Evolutionary conservation across 2,113 vertebrate genomes (phyloP), one percentile per base, ranked within the genome.

Genomic region (Delphinapterus leucas): DNA sequence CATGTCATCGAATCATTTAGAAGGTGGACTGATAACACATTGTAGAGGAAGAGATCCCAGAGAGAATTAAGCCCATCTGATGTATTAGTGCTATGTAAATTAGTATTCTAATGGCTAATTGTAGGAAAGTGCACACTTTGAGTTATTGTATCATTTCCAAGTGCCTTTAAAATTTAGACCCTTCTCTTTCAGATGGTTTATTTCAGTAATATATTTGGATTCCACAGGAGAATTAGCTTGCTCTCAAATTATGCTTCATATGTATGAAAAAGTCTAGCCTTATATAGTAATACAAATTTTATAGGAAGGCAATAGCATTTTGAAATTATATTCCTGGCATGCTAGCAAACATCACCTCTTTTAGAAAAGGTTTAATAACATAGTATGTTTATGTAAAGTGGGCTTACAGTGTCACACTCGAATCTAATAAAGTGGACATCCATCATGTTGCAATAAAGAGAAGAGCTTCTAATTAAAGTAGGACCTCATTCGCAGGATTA

Each of bases 391-490:
- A 99, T 99, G 98, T 98, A 98, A 98, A 98, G 98, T 99, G 99
- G 98, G 97, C 98, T 98, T 98, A 98, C 99, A 98, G 98, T 99
- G 98, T 98, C 98, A 98, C 98, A 99, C 99, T 99, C 96, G 98
- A 99, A 99, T 98, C 98, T 99, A 99, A 99, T 99, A 99, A 99
- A 99, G 98, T 99, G 99, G 99, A 99, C 98, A 99, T 99, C 97
- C 99, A 99, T 99, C 99, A 99, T 98, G 98, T 98, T 97, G 98
- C 98, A 99, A 99, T 99, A 99, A 98, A 97, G 98, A 98, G 98
- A 99, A 98, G 98, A 98, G 98, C 98, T 98, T 98, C 99, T 99
- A 98, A 99, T 99, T 99, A 99, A 99, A 99, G 98, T 98, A 98
- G 97, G 98, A 98, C 98, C 99, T 99, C 98, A 99, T 99, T 99